These are phyloP conservation scores for Pseudolaguvia tuberculata DNA, from an alignment of 2,113 vertebrate species.

Conservation along the genomic window DNA sequence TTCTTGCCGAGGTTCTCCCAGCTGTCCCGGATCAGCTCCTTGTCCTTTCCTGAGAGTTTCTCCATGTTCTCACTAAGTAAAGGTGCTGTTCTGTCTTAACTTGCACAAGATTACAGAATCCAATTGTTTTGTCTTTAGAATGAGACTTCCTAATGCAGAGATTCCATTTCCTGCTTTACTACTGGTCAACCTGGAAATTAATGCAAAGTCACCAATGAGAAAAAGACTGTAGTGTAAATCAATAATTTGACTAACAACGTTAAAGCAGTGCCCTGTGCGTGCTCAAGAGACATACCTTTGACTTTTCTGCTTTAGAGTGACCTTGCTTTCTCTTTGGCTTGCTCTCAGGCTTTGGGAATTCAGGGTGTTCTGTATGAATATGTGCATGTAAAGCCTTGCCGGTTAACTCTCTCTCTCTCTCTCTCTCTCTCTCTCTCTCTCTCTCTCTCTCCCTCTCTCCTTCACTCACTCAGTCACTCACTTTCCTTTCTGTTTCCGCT, in stretches of 20 bases:
- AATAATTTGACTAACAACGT: not conserved
- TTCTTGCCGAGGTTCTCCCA: conserved; percentile 82
- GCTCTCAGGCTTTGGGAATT: conserved; percentile 55
- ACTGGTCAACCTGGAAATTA: conserved; percentile 58
- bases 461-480: conserved; percentile 49
- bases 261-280: not conserved
- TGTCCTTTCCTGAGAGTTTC: conserved; percentile 73
- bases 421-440: conserved; percentile 51
- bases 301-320: conserved; percentile 53
- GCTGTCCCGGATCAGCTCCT: conserved; percentile 85
- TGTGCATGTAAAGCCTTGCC: conserved; percentile 57
- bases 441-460: conserved; percentile 39
- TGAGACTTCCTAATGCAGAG: conserved; percentile 39
- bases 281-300: conserved; percentile 56
- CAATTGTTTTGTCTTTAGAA: conserved; percentile 25
- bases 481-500: conserved; percentile 42
- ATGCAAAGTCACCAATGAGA: conserved; percentile 35
- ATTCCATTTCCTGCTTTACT: conserved; percentile 48
- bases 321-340: conserved; percentile 59
- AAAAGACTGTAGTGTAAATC: not conserved
- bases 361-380: conserved; percentile 49
- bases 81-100: conserved; percentile 18
- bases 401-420: conserved; percentile 23
- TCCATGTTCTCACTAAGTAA: conserved; percentile 58
- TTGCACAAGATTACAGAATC: conserved; percentile 25